These are phyloP conservation scores for Brachionus calyciflorus DNA, from an alignment of 1,140 invertebrate species.

Conservation along the genomic window DNA sequence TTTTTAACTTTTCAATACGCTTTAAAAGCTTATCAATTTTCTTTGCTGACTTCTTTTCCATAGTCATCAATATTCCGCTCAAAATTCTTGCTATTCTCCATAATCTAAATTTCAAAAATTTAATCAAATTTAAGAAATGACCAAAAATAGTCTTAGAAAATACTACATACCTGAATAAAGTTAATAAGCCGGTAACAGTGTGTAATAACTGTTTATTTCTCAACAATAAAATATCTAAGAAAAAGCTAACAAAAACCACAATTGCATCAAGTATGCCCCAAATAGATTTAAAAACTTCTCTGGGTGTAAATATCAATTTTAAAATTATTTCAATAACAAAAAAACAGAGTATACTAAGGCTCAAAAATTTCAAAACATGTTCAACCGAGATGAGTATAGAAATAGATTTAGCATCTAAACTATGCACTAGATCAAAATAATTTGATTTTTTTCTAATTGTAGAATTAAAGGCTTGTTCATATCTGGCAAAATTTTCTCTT, in stretches of 20 bases:
- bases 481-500: neutral
- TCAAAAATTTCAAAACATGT: neutral
- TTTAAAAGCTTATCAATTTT: constrained; percentile 5
- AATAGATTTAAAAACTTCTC: neutral
- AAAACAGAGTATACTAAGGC: neutral
- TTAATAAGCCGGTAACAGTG: constrained; percentile 8
- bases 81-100: constrained; percentile 26
- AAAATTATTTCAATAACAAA: constrained; percentile 29
- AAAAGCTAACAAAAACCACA: constrained; percentile 32
- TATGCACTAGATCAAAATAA: neutral
- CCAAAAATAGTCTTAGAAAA: no score
- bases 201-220: constrained; percentile 27
- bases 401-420: neutral
- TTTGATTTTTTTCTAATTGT: neutral
- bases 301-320: constrained; percentile 3
- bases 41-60: constrained; percentile 21
- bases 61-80: constrained; percentile 4
- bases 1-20: neutral
- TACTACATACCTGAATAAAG: constrained; percentile 23
- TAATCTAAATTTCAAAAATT: neutral
- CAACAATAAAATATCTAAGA: constrained; percentile 3
- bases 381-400: neutral
- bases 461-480: neutral
- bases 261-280: constrained; percentile 2
- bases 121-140: neutral